phyloP scores from a whole-genome alignment of 2,888 invertebrate species.

The Drosophila antonietae region DNA sequence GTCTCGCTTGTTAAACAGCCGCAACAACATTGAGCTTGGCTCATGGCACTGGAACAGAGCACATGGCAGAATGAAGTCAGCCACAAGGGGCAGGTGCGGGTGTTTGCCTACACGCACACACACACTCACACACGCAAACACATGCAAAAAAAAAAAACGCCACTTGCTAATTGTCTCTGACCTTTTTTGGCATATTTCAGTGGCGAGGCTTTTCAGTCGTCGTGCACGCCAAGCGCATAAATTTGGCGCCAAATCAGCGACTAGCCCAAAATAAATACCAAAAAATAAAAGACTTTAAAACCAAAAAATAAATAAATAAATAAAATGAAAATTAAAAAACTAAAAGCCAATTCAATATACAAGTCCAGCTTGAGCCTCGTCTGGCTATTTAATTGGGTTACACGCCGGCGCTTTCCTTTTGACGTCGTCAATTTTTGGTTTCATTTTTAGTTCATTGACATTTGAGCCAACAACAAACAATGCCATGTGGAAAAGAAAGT shows the following conservation, averaged over 20 bases:
- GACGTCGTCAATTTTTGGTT: conserved; percentile 14
- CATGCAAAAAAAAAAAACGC: conserved; percentile 46
- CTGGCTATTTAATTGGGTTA: conserved; percentile 48
- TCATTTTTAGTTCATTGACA: conserved; percentile 68
- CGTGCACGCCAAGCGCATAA: conserved; percentile 60
- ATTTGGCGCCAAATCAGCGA: conserved; percentile 45
- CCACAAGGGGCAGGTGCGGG: conserved; percentile 52
- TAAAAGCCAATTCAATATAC: conserved; percentile 5
- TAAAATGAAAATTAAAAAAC: neutral
- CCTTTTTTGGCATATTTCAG: conserved; percentile 74
- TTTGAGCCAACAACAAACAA: conserved; percentile 21
- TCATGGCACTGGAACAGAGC: conserved; percentile 53
- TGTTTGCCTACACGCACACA: conserved; percentile 49
- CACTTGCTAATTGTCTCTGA: conserved; percentile 78
- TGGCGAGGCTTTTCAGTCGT: conserved; percentile 57
- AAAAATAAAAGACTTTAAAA: conserved; percentile 23
- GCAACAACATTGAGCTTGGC: conserved; percentile 71
- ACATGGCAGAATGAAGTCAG: conserved; percentile 10
- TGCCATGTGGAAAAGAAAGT: conserved; percentile 73
- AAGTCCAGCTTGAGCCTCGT: neutral
- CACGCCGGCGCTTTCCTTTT: conserved; percentile 68
- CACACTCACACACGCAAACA: neutral
- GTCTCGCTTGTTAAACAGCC: conserved; percentile 56
- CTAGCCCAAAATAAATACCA: conserved; percentile 44
- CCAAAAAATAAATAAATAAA: conserved; percentile 17